Evolutionary conservation across 2,113 vertebrate genomes (phyloP), one percentile per base, ranked within the genome.

Genomic region (Spea multiplicata): DNA sequence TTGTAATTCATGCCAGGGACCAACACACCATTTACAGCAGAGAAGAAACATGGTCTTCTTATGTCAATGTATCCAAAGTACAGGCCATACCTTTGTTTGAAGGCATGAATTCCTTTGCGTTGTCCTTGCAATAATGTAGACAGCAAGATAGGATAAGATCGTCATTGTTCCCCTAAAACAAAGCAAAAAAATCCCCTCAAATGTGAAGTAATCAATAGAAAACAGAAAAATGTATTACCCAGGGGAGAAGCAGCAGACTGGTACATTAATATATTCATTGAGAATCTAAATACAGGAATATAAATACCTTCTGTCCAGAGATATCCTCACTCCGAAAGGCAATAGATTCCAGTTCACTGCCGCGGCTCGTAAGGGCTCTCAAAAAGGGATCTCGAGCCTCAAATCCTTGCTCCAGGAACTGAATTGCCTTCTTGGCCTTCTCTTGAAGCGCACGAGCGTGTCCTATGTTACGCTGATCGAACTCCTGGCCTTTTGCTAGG

Each of bases 251-350:
- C 30, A 30, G 30, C 30, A 30, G 30, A 30, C 30, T 2, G 30
- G 30, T 30, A 30, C 30, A 30, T 30, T 30, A 30, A 30, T 30
- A 30, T 30, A 30, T 30, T 30, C 2, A 30, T 30, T 30, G 30
- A 30, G 30, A 30, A 30, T 30, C 30, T 30, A 59, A 5, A 59
- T 7, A 9, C 10, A 59, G 55, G 55, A 12, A 59, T 13, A 9
- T 59, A 12, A 9, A 59, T 7, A 98, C 97, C 96, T 97, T 94
- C 83, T 99, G 97, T 80, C 96, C 95, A 0, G 96, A 96, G 53
- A 95, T 98, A 87, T 99, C 97, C 53, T 99, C 97, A 3, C 97
- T 98, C 80, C 97, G 96, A 88, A 99, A 97, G 83, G 97, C 94
- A 73, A 99, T 99, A 72, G 97, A 99, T 84, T 99, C 97, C 0